phyloP scores from a whole-genome alignment of 64 coral and sea anemone species.

The Montipora capricornis region DNA sequence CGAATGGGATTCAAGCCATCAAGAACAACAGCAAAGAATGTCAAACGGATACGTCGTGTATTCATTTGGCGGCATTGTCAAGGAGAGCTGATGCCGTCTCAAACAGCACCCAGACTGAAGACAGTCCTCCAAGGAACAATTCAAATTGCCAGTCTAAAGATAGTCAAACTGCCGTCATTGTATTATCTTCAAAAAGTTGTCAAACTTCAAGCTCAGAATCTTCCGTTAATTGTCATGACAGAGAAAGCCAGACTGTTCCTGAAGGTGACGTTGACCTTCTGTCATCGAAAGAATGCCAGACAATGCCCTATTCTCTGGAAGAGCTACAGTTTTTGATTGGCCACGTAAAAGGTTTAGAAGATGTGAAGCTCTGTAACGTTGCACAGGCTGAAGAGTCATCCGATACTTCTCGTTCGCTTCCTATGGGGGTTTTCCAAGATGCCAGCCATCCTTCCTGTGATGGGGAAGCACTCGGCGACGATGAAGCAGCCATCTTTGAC shows the following conservation, averaged over 20 bases:
- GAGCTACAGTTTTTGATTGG: not conserved
- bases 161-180: constrained; percentile 3
- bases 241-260: constrained; percentile 20
- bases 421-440: not conserved
- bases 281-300: constrained; percentile 19
- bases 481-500: not conserved
- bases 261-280: not conserved
- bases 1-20: not conserved
- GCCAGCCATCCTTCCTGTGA: not conserved
- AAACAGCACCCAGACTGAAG: not conserved
- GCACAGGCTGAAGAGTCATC: not conserved
- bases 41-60: not conserved
- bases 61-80: not conserved
- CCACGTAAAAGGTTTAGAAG: not conserved
- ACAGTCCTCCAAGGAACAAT: not conserved
- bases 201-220: not conserved
- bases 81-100: not conserved
- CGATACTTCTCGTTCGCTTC: not conserved
- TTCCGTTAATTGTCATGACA: not conserved
- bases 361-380: not conserved
- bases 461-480: not conserved
- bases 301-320: not conserved
- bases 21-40: not conserved
- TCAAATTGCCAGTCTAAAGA: not conserved
- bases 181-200: constrained; percentile 17